Percentiles rank a stretch among this genome's conserved stretches.
Conservation (phyloP, 1,140 invertebrate genomes). For the Chrysomallon squamiferum region DNA sequence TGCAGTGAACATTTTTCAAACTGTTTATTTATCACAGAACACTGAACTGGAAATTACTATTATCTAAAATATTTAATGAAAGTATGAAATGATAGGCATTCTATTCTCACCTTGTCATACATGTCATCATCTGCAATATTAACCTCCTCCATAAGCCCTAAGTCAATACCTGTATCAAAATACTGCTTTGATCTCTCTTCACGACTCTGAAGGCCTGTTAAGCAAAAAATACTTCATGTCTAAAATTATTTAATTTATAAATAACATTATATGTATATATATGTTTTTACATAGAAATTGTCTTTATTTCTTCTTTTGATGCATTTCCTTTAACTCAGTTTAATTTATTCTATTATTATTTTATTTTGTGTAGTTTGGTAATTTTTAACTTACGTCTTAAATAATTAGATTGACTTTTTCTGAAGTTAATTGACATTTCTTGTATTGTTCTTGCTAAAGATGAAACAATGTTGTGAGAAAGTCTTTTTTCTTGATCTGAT, state of each 20-base stretch:
- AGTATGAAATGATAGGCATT: too few relatives aligned
- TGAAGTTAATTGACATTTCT: conserved; percentile 82
- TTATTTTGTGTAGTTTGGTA: too few relatives aligned
- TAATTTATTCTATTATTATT: too few relatives aligned
- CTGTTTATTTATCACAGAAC: too few relatives aligned
- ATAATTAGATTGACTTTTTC: conserved; percentile 84
- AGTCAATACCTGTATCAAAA: conserved; percentile 68
- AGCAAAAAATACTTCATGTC: too few relatives aligned
- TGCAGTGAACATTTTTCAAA: too few relatives aligned
- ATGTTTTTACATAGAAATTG: too few relatives aligned
- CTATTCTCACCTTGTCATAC: conserved; percentile 58
- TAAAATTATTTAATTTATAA: background rate
- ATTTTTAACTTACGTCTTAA: conserved; percentile 71
- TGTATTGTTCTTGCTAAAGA: conserved; percentile 83
- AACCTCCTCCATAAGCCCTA: conserved; percentile 39
- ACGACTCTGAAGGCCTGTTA: conserved; percentile 73
- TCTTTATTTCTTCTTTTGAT: too few relatives aligned
- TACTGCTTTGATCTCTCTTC: conserved; percentile 89
- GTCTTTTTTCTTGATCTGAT: conserved; percentile 71
- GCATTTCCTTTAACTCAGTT: too few relatives aligned
- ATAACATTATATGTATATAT: background rate
- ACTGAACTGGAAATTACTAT: too few relatives aligned
- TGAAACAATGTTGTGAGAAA: conserved; percentile 82
- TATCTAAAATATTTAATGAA: too few relatives aligned
- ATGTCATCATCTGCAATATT: conserved; percentile 39